phyloP scores from a whole-genome alignment of 1,140 invertebrate genomes.

The Sycophaga agraensis region DNA sequence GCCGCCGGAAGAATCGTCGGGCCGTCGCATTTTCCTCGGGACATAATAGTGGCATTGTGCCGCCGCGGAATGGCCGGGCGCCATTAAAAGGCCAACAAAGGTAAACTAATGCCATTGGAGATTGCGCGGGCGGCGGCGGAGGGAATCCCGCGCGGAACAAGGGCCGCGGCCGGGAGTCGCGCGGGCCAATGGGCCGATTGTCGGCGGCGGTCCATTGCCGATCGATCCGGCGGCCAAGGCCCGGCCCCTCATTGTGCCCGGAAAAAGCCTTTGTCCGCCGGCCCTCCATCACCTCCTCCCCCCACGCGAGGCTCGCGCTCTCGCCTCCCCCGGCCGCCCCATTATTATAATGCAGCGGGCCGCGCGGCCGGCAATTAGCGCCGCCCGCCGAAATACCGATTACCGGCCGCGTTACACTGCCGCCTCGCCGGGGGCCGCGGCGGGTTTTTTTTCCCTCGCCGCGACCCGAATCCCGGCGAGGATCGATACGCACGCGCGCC shows the following conservation, averaged over 20 bases:
- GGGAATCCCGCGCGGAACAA: no score
- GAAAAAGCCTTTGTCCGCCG: constrained; percentile 39
- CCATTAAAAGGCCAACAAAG: constrained; percentile 24
- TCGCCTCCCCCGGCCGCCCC: not conserved
- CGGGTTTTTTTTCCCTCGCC: no score
- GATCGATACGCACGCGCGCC: no score
- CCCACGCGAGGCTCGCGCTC: not conserved
- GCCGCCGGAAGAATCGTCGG: constrained; percentile 1
- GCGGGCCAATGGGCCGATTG: not conserved
- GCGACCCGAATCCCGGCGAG: no score
- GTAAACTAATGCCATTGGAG: constrained; percentile 25
- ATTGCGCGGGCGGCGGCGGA: no score
- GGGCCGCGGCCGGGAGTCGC: not conserved
- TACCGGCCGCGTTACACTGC: no score
- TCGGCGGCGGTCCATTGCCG: not conserved
- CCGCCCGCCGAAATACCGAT: not conserved
- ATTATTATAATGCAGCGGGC: constrained; percentile 5
- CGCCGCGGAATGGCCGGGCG: not conserved
- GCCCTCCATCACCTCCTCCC: no score
- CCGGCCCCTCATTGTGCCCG: constrained; percentile 45
- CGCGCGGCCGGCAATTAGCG: not conserved
- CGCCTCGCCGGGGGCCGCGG: no score
- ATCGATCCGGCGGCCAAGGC: constrained; percentile 17
- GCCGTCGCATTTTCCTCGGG: not conserved
- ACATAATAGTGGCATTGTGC: not conserved